phyloP scores from a whole-genome alignment of 2,888 invertebrate species.

The Caradrina kadenii region DNA sequence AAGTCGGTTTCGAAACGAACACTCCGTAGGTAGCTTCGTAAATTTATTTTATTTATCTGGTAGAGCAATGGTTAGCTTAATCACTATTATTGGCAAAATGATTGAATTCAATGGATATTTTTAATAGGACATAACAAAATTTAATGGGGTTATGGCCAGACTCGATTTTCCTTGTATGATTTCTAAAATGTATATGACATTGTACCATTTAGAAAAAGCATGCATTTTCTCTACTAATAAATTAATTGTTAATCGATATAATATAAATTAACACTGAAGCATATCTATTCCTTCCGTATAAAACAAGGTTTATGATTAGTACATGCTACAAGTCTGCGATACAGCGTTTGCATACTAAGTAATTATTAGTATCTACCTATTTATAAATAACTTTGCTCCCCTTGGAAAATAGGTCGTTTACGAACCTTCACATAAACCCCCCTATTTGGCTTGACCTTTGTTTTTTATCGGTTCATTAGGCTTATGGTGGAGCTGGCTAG shows the following conservation, averaged over 20 bases:
- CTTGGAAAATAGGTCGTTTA: slow-evolving; percentile 50
- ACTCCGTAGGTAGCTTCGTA: slow-evolving; percentile 1
- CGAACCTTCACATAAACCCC: slow-evolving; percentile 40
- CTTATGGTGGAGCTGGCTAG: slow-evolving; percentile 15
- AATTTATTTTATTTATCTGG: slow-evolving; percentile 31
- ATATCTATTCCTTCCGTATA: slow-evolving; percentile 5
- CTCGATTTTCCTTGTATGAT: not conserved
- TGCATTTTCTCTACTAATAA: slow-evolving; percentile 3
- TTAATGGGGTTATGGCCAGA: not conserved
- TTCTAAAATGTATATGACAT: not conserved
- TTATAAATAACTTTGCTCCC: slow-evolving; percentile 33
- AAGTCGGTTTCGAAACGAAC: slow-evolving; percentile 28
- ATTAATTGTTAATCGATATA: slow-evolving; percentile 6
- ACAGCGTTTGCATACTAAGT: slow-evolving; percentile 33
- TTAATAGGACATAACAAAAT: not conserved
- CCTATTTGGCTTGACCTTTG: slow-evolving; percentile 45
- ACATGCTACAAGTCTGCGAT: not conserved
- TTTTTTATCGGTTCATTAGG: slow-evolving; percentile 52
- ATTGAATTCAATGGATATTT: not conserved
- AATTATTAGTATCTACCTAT: slow-evolving; percentile 5
- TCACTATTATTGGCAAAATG: not conserved
- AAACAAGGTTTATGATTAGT: slow-evolving; percentile 29
- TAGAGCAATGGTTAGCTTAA: not conserved
- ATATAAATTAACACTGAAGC: not conserved
- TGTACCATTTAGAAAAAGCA: not conserved